A percentile compares a stretch with the other conserved stretches of the same genome.
These are phyloP conservation scores for Pristionchus entomophagus DNA, from an alignment of 2,888 invertebrate species.

Conservation along the genomic window DNA sequence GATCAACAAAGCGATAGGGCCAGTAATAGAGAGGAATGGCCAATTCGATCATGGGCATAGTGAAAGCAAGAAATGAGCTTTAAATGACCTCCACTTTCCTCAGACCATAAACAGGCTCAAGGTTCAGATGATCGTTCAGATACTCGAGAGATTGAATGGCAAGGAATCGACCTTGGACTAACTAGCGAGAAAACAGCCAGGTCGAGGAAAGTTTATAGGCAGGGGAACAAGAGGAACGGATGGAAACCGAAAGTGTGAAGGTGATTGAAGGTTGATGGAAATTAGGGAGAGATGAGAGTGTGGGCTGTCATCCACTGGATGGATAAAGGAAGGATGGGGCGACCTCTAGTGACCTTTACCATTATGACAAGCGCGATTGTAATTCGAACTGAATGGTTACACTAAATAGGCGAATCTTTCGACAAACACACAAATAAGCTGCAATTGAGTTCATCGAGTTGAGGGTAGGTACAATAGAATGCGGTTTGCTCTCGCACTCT, in stretches of 20 bases:
- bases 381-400: not conserved
- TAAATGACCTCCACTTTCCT: not conserved
- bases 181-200: not conserved
- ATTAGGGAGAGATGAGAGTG: not conserved
- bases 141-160: not conserved
- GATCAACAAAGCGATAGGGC: not conserved
- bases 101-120: constrained; percentile 9
- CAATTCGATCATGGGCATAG: not conserved
- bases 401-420: not conserved
- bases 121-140: constrained; percentile 2
- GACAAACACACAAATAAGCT: not conserved
- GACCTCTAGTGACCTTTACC: not conserved
- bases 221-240: not conserved
- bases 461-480: not conserved
- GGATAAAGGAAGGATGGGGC: too few relatives aligned
- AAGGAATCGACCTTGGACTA: not conserved
- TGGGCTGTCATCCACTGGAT: not conserved
- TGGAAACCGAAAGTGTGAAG: not conserved
- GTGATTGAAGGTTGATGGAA: not conserved
- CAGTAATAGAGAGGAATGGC: not conserved
- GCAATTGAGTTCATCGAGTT: not conserved
- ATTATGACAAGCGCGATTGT: not conserved
- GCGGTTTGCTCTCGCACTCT: not conserved
- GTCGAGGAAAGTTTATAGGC: not conserved
- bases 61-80: not conserved